These are phyloP conservation scores for Perithous albicinctus DNA, from an alignment of 2,888 invertebrate genomes.

Conservation along the genomic window DNA sequence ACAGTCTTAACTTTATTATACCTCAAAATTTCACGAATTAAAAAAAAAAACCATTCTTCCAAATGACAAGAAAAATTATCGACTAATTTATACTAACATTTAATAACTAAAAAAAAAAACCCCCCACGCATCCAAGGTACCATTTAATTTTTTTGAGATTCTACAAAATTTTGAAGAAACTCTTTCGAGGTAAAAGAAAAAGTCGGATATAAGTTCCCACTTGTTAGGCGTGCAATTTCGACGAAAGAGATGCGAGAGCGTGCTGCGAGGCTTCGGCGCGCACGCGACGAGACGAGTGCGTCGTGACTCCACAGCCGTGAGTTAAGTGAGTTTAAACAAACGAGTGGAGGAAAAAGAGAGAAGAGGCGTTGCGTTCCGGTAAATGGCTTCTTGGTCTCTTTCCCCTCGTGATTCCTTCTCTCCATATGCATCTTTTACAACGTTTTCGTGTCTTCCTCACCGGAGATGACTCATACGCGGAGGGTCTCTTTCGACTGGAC, in stretches of 20 bases:
- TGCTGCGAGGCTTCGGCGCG: too few relatives aligned
- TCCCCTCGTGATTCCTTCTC: slow-evolving; percentile 18
- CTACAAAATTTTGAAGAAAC: too few relatives aligned
- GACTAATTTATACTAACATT: too few relatives aligned
- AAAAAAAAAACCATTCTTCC: background rate
- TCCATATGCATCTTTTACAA: slow-evolving; percentile 26
- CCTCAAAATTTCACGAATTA: too few relatives aligned
- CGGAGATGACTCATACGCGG: slow-evolving; percentile 63
- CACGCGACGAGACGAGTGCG: slow-evolving; percentile 57
- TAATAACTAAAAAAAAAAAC: too few relatives aligned
- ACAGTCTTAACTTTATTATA: too few relatives aligned
- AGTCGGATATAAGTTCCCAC: too few relatives aligned
- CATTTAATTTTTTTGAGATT: too few relatives aligned
- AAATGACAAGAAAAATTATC: background rate
- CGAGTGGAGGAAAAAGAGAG: slow-evolving; percentile 61
- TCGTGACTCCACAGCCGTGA: slow-evolving; percentile 39
- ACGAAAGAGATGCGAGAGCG: slow-evolving; percentile 39
- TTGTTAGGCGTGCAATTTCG: slow-evolving; percentile 23
- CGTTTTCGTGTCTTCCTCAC: slow-evolving; percentile 59
- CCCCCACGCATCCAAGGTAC: too few relatives aligned
- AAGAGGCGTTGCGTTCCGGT: slow-evolving; percentile 61
- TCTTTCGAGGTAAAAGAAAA: background rate
- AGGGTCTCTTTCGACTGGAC: slow-evolving; percentile 43
- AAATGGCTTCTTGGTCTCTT: slow-evolving; percentile 64
- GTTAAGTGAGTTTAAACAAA: slow-evolving; percentile 75